Evolutionary conservation across 2,888 invertebrate genomes (phyloP).

Genomic region (Drosophila rubida): DNA sequence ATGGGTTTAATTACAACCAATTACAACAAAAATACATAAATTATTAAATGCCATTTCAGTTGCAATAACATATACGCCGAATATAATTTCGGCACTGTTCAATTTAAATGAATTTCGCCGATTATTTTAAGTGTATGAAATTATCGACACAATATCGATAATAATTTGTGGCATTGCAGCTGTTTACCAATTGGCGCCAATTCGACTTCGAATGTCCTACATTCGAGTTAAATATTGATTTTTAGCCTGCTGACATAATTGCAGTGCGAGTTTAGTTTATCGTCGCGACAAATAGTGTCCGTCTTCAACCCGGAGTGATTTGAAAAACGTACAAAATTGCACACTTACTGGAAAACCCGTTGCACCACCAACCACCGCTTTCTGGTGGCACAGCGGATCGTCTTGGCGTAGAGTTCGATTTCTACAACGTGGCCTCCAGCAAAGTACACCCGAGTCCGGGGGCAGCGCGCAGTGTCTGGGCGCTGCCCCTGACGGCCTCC

Average conservation of each 20-base stretch:
- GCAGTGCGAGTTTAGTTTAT: conserved; percentile 49
- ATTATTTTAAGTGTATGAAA: neutral
- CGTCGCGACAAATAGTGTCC: conserved; percentile 23
- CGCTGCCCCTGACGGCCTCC: conserved; percentile 91
- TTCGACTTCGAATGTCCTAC: conserved; percentile 67
- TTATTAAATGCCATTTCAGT: too few species aligned
- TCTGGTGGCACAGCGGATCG: conserved; percentile 78
- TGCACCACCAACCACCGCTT: conserved; percentile 74
- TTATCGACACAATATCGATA: neutral
- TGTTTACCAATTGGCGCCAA: conserved; percentile 63
- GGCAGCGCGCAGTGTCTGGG: conserved; percentile 96
- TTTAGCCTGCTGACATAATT: conserved; percentile 73
- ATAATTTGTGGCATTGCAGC: conserved; percentile 21
- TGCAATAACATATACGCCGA: too few species aligned
- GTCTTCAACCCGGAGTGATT: conserved; percentile 18
- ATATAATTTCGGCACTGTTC: too few species aligned
- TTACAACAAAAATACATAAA: too few species aligned
- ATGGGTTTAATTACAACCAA: too few species aligned
- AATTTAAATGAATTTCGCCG: neutral
- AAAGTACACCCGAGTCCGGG: conserved; percentile 94
- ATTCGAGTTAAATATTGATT: conserved; percentile 68
- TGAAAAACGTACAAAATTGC: conserved; percentile 80
- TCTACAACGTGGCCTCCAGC: conserved; percentile 85
- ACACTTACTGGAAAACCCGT: conserved; percentile 82
- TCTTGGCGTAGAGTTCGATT: conserved; percentile 75